Conservation (phyloP, 2,797 vertebrate species). For the Danionella dracula region DNA sequence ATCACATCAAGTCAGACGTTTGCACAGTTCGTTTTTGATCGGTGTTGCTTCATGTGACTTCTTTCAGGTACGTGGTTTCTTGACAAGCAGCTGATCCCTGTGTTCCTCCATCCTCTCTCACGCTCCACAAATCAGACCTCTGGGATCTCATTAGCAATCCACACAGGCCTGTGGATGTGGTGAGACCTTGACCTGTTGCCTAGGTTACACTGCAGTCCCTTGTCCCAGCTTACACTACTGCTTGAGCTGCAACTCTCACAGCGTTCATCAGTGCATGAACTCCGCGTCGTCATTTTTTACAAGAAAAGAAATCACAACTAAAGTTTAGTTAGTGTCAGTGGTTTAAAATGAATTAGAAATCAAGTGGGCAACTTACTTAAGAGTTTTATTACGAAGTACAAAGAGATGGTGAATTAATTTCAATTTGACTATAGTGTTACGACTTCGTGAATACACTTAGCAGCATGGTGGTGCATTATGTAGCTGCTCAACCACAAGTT, state of each 20-base stretch:
- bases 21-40: conserved; percentile 2
- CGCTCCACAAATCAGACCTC: conserved; percentile 29
- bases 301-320: too few species aligned
- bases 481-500: too few species aligned
- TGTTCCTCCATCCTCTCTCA: conserved; percentile 30
- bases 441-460: too few species aligned
- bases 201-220: conserved; percentile 29
- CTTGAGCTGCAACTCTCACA: conserved; percentile 12
- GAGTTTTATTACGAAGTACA: too few species aligned
- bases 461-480: too few species aligned
- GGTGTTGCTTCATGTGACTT: conserved; percentile 39
- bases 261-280: conserved; percentile 10
- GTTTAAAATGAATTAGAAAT: too few species aligned
- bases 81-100: conserved; percentile 39
- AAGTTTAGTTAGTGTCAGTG: too few species aligned
- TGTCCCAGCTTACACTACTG: conserved; percentile 23
- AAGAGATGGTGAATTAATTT: too few species aligned
- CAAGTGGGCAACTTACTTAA: too few species aligned
- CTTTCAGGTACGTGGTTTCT: conserved; percentile 20
- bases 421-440: too few species aligned
- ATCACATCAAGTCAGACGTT: not conserved
- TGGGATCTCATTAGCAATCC: conserved; percentile 43
- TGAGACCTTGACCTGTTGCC: conserved; percentile 36
- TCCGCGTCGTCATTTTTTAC: too few species aligned
- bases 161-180: conserved; percentile 17